Percentiles rank a stretch among this genome's conserved stretches.
Evolutionary conservation across 1,140 invertebrate species (phyloP).

Genomic region (Spodoptera litura): DNA sequence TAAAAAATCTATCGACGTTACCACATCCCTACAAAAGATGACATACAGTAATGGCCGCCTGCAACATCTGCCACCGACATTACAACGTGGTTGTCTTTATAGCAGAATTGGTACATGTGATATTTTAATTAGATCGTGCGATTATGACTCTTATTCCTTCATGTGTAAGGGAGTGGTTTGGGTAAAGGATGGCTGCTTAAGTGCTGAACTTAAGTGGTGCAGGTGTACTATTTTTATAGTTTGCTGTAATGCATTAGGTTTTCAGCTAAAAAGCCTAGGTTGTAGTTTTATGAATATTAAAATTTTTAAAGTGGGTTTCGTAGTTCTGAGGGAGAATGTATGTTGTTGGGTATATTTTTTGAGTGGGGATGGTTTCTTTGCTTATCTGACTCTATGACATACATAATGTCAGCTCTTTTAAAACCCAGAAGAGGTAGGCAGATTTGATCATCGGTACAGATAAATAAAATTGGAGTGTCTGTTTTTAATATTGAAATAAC

Average conservation of each 20-base stretch:
- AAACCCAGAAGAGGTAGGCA: no score
- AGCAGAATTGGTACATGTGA: slow-evolving; percentile 47
- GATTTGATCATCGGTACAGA: no score
- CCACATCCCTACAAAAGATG: slow-evolving; percentile 69
- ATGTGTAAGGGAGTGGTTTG: slow-evolving; percentile 3
- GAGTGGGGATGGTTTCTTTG: no score
- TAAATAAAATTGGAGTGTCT: no score
- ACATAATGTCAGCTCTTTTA: no score
- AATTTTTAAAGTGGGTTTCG: slow-evolving; percentile 4
- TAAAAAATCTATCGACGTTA: slow-evolving; percentile 33
- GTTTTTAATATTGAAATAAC: no score
- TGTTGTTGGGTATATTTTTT: no score
- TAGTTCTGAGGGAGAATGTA: not conserved
- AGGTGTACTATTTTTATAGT: slow-evolving; percentile 45
- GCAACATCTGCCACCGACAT: slow-evolving; percentile 72
- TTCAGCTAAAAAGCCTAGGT: slow-evolving; percentile 19
- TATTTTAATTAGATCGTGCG: slow-evolving; percentile 44
- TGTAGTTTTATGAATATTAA: slow-evolving; percentile 22
- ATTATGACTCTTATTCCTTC: slow-evolving; percentile 30
- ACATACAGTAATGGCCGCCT: slow-evolving; percentile 79
- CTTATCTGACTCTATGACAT: no score
- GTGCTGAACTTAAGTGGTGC: slow-evolving; percentile 43
- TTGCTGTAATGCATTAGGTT: slow-evolving; percentile 23
- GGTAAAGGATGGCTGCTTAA: slow-evolving; percentile 5
- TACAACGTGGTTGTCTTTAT: slow-evolving; percentile 62